phyloP scores from a whole-genome alignment of 92 coral and sea anemone species.

The Meandrina meandrites region DNA sequence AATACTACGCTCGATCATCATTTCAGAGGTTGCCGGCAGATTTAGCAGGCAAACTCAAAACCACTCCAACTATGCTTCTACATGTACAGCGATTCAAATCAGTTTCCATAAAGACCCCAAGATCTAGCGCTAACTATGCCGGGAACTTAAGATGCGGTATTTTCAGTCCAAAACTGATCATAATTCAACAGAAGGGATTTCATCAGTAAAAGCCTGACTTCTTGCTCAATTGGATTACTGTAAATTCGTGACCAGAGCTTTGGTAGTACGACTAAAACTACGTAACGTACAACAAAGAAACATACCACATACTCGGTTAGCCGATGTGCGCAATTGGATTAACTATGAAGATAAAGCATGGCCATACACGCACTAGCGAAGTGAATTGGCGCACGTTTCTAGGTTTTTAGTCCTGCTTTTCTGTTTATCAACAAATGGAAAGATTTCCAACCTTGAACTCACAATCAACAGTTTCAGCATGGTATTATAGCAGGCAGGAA shows the following conservation, averaged over 20 bases:
- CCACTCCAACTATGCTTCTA: background rate
- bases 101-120: background rate
- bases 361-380: too few species aligned
- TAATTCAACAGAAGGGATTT: background rate
- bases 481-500: background rate
- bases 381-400: background rate
- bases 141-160: background rate
- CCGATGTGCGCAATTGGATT: background rate
- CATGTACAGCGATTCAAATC: background rate
- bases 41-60: background rate
- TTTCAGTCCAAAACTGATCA: background rate
- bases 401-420: background rate
- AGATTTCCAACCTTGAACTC: background rate
- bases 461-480: background rate
- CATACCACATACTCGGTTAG: background rate
- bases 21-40: too few species aligned
- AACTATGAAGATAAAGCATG: background rate
- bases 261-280: background rate
- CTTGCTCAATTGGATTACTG: background rate
- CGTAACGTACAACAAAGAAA: background rate
- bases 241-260: background rate
- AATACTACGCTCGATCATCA: too few species aligned
- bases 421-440: background rate
- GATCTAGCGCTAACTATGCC: background rate
- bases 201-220: background rate